phyloP scores from a whole-genome alignment of 2,797 vertebrate species.

The Falco rusticolus region DNA sequence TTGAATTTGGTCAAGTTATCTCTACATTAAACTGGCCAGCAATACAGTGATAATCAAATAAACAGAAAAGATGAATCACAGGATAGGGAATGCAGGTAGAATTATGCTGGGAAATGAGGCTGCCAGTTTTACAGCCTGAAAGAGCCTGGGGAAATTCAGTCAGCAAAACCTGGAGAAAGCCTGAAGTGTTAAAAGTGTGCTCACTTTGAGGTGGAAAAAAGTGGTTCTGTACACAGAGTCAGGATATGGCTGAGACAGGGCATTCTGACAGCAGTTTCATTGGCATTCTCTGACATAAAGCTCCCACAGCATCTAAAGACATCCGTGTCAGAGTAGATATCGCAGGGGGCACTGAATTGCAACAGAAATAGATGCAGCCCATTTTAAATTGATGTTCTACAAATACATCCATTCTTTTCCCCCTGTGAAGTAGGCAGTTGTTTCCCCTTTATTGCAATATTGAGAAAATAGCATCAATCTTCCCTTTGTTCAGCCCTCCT shows the following conservation, averaged over 20 bases:
- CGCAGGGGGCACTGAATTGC: background rate
- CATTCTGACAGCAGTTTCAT: background rate
- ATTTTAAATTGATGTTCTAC: background rate
- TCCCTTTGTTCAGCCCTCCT: background rate
- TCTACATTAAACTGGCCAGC: background rate
- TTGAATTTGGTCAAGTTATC: slow-evolving; percentile 3
- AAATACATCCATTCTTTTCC: background rate
- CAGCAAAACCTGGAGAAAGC: background rate
- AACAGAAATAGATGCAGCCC: background rate
- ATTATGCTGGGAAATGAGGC: background rate
- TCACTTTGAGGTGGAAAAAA: background rate
- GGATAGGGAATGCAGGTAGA: background rate
- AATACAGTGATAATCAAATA: background rate
- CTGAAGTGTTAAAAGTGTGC: background rate
- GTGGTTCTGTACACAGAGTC: background rate
- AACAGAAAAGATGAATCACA: background rate
- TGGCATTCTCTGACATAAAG: background rate
- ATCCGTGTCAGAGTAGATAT: background rate
- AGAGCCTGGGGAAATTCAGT: background rate
- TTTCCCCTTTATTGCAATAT: slow-evolving; percentile 8
- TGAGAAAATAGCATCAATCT: background rate
- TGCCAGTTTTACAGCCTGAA: background rate
- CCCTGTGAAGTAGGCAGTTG: background rate
- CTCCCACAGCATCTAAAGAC: background rate
- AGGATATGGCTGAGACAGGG: background rate